A percentile compares a stretch with the other conserved stretches of the same genome.
These are phyloP conservation scores for Chelonia mydas DNA, from an alignment of 2,797 vertebrate genomes.

Conservation along the genomic window DNA sequence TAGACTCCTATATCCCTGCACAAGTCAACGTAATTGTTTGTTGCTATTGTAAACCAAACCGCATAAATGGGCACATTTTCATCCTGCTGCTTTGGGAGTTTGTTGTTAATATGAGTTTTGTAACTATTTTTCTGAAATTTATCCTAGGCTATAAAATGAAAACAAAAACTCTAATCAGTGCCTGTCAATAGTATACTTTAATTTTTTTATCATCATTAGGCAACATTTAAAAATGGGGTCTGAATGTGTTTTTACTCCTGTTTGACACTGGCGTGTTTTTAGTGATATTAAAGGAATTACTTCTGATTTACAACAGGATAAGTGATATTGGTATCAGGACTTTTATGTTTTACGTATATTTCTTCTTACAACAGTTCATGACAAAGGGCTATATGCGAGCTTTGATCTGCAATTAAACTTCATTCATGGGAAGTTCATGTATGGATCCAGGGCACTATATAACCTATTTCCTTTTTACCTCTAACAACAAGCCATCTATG, in stretches of 20 bases:
- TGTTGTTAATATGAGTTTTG: not conserved
- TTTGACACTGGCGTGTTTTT: not conserved
- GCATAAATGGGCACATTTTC: not conserved
- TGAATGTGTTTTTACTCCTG: not conserved
- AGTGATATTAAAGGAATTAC: not conserved
- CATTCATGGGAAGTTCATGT: not conserved
- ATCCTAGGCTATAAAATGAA: not conserved
- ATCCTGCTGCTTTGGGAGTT: not conserved
- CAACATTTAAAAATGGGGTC: not conserved
- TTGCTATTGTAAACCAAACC: not conserved
- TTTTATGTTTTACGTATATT: not conserved
- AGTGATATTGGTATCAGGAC: rapidly evolving
- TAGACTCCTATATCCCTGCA: too few relatives aligned
- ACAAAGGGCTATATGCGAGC: not conserved
- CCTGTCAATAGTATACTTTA: not conserved
- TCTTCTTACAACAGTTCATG: not conserved
- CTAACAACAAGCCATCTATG: rapidly evolving
- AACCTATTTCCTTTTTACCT: not conserved
- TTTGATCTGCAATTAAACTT: rapidly evolving
- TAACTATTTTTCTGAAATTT: not conserved
- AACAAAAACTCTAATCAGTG: not conserved
- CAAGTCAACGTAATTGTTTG: not conserved
- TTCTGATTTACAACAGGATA: not conserved
- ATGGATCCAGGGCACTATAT: not conserved
- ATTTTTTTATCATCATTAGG: not conserved